Percentiles rank a stretch among this genome's conserved stretches.
These are phyloP conservation scores for Chaenogobius annularis DNA, from an alignment of 2,113 vertebrate genomes.

Conservation along the genomic window DNA sequence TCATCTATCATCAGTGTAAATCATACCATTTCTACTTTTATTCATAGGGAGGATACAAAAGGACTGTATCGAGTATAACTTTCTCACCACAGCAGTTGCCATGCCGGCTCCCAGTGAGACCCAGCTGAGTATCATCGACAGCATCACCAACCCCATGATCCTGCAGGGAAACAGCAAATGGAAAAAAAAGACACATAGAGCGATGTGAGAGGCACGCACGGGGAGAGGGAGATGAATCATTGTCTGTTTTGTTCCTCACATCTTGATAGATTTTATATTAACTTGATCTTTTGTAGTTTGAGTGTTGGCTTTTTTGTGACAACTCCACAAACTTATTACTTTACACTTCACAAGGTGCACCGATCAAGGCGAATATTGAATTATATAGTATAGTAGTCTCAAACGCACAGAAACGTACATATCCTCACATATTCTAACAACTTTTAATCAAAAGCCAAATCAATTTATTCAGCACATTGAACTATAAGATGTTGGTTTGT, in stretches of 20 bases:
- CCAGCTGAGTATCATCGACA: constrained; percentile 90
- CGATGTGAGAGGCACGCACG: constrained; percentile 12
- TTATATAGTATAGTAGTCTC: neutral
- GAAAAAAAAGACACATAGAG: neutral
- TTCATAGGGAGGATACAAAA: neutral
- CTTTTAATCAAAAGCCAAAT: too few relatives aligned
- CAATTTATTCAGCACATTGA: too few relatives aligned
- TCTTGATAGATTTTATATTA: constrained; percentile 24
- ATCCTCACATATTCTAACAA: neutral
- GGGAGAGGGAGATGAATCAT: constrained; percentile 36
- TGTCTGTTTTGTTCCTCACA: constrained; percentile 27
- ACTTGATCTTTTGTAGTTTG: constrained; percentile 25
- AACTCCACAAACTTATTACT: neutral
- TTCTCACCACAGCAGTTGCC: constrained; percentile 85
- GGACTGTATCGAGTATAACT: neutral
- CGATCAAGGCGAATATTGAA: too few relatives aligned
- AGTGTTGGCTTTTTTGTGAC: neutral
- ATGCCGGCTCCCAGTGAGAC: constrained; percentile 82
- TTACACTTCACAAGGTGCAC: neutral
- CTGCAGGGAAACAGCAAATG: constrained; percentile 65
- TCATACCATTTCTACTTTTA: neutral
- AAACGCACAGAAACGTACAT: too few relatives aligned
- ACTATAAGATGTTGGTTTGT: neutral
- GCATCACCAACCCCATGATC: constrained; percentile 82
- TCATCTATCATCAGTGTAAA: neutral